phyloP scores from a whole-genome alignment of 2,797 vertebrate genomes.

The Aldrovandia affinis region DNA sequence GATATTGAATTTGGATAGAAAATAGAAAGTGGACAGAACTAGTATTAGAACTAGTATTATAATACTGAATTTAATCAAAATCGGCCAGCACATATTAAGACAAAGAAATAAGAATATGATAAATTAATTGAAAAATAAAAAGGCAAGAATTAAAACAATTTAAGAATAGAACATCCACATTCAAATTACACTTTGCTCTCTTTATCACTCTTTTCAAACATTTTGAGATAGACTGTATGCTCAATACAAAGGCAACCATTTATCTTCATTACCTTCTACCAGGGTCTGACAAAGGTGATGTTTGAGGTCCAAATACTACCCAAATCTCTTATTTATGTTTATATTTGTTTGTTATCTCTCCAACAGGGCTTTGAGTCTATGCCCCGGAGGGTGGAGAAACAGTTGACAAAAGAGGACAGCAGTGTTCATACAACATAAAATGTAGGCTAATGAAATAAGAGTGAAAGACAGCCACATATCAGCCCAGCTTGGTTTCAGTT shows the following conservation, averaged over 20 bases:
- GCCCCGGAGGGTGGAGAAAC: not conserved
- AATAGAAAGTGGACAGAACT: not conserved
- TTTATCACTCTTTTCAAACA: not conserved
- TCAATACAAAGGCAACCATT: constrained; percentile 3
- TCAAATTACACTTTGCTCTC: not conserved
- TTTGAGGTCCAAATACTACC: constrained; percentile 28
- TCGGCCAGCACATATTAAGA: not conserved
- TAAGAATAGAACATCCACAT: not conserved
- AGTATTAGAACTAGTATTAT: too few relatives aligned
- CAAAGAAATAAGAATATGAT: not conserved
- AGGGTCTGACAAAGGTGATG: not conserved
- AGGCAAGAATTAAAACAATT: not conserved
- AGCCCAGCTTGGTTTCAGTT: too few relatives aligned
- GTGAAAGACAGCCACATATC: not conserved
- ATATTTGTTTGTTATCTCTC: constrained; percentile 18
- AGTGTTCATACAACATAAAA: not conserved
- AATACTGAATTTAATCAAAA: not conserved
- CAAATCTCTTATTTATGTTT: constrained; percentile 28
- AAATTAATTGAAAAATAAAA: not conserved
- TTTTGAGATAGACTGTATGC: not conserved
- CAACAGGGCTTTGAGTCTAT: constrained; percentile 12
- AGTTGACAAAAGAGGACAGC: not conserved
- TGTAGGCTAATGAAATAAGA: not conserved
- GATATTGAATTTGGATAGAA: not conserved
- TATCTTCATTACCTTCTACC: not conserved